phyloP scores from a whole-genome alignment of 1,140 invertebrate genomes.

The Matsumurasca onukii region DNA sequence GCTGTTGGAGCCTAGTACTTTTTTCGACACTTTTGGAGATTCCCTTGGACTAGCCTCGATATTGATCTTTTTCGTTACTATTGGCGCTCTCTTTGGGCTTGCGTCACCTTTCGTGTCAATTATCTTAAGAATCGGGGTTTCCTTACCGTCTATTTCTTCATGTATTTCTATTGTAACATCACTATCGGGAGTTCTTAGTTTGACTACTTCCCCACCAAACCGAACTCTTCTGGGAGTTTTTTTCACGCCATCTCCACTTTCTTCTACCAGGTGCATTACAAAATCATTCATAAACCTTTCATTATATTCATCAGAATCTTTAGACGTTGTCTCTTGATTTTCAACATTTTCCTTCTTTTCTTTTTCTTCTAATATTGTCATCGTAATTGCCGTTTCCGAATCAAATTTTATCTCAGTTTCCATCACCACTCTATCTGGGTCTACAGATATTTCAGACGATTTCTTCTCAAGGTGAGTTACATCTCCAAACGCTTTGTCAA shows the following conservation, averaged over 20 bases:
- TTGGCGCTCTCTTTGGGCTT: conserved; percentile 1
- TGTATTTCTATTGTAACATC: conserved; percentile 52
- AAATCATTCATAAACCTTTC: conserved; percentile 34
- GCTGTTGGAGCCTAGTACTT: too few species aligned
- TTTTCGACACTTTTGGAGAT: conserved; percentile 1
- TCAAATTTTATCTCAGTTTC: conserved; percentile 80
- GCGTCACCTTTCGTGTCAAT: conserved; percentile 4
- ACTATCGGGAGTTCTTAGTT: conserved; percentile 79
- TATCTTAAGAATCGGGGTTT: not conserved
- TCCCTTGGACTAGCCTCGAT: too few species aligned
- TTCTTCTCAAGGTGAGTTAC: not conserved
- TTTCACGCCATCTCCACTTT: conserved; percentile 39
- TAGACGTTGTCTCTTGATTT: not conserved
- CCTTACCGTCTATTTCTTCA: conserved; percentile 14
- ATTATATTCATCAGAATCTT: conserved; percentile 2
- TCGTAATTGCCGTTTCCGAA: conserved; percentile 72
- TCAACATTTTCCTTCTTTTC: conserved; percentile 48
- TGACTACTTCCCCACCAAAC: conserved; percentile 80
- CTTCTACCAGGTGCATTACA: conserved; percentile 37
- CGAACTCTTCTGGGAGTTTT: conserved; percentile 58
- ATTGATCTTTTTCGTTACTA: conserved; percentile 13
- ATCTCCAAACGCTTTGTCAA: conserved; percentile 26
- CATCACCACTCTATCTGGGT: conserved; percentile 60
- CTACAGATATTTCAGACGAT: not conserved
- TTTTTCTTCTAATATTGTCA: conserved; percentile 74